Conservation (phyloP, 1,140 invertebrate genomes). For the Drosophila ironensis region DNA sequence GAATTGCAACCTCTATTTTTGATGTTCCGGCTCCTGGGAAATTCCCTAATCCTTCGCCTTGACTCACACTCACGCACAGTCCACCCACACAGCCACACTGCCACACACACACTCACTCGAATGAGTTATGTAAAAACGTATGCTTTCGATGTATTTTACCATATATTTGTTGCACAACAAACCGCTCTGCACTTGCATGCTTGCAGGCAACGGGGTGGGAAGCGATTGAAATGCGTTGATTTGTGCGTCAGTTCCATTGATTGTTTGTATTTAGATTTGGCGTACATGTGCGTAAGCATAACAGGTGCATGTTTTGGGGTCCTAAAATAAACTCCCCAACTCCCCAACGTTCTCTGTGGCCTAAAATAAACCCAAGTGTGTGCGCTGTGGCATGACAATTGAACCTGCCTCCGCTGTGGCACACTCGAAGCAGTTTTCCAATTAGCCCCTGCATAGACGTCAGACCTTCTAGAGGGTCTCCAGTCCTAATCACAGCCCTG, state of each 20-base stretch:
- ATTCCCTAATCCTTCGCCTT: conserved; percentile 35
- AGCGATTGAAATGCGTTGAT: conserved; percentile 3
- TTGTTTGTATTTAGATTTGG: conserved; percentile 6
- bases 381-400: conserved; percentile 11
- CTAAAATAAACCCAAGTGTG: not conserved
- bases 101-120: conserved; percentile 13
- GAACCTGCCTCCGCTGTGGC: conserved; percentile 13
- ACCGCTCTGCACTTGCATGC: conserved; percentile 13
- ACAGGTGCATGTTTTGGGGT: conserved; percentile 17
- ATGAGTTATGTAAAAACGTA: conserved; percentile 12
- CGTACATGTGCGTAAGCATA: not conserved
- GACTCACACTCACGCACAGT: conserved; percentile 43
- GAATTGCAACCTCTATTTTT: not conserved
- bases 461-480: conserved; percentile 3
- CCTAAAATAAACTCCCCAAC: conserved; percentile 28
- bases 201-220: too few species aligned
- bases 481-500: conserved; percentile 18
- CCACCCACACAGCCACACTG: conserved; percentile 33
- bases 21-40: conserved; percentile 3
- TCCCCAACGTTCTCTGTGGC: too few species aligned
- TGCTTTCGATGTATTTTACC: conserved; percentile 16
- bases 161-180: conserved; percentile 23
- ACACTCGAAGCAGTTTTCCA: conserved; percentile 29
- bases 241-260: conserved; percentile 37
- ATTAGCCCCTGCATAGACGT: conserved; percentile 23